Conservation (phyloP, 2,797 vertebrate genomes). For the Coracias cyanogaster region DNA sequence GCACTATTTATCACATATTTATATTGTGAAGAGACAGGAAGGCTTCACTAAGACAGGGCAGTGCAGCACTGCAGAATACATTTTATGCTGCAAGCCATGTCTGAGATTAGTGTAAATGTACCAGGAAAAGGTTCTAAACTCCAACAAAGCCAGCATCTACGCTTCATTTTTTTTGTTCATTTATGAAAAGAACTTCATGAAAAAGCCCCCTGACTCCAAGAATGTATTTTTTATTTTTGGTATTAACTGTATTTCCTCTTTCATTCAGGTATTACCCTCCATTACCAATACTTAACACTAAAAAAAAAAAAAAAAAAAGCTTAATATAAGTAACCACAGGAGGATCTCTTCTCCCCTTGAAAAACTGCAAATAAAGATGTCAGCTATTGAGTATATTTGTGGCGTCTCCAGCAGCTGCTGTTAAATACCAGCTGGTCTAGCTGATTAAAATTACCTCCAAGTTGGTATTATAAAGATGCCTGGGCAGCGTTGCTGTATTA, state of each 20-base stretch:
- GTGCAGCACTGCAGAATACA: constrained; percentile 18
- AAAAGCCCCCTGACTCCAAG: constrained; percentile 50
- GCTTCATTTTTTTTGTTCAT: constrained; percentile 30
- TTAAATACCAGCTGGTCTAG: constrained; percentile 91
- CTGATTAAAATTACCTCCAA: constrained; percentile 92
- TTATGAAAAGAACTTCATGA: constrained; percentile 45
- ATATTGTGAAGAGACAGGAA: not conserved
- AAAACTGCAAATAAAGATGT: constrained; percentile 89
- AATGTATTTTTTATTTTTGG: constrained; percentile 35
- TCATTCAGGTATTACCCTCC: constrained; percentile 65
- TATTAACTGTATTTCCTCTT: constrained; percentile 33
- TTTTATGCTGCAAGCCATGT: constrained; percentile 37
- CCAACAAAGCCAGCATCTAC: constrained; percentile 29
- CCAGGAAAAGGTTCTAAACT: constrained; percentile 58
- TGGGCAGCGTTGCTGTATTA: constrained; percentile 89
- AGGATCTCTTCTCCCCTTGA: constrained; percentile 86
- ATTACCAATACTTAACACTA: constrained; percentile 3
- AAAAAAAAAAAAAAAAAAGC: constrained; percentile 62
- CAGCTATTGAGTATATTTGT: constrained; percentile 90
- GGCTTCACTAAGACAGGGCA: not conserved
- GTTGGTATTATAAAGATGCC: constrained; percentile 90
- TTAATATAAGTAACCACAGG: constrained; percentile 85
- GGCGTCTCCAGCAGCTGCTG: constrained; percentile 89
- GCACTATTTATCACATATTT: constrained; percentile 58
- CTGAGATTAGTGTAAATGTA: constrained; percentile 52